Percentiles rank a stretch among this genome's conserved stretches.
Conservation (phyloP, 2,888 invertebrate genomes). For the Rhogogaster chlorosoma region DNA sequence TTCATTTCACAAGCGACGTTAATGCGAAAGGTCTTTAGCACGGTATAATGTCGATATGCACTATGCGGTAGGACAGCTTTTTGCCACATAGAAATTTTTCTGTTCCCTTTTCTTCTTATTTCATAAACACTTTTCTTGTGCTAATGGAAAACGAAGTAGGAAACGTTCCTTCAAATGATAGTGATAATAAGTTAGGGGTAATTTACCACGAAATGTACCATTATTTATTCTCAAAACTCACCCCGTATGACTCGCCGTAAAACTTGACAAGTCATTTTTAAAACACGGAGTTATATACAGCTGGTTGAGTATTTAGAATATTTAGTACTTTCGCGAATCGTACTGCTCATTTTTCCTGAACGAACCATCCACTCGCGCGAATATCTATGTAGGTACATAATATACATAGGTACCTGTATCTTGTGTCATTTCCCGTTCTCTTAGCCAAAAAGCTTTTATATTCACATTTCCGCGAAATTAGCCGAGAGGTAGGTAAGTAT, state of each 20-base stretch:
- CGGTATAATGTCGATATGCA: constrained; percentile 31
- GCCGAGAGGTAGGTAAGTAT: not conserved
- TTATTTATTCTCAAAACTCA: not conserved
- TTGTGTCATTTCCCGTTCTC: constrained; percentile 4
- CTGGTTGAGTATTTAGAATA: not conserved
- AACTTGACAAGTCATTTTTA: not conserved
- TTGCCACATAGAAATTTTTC: not conserved
- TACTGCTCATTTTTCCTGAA: not conserved
- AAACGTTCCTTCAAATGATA: not conserved
- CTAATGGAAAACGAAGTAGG: constrained; percentile 13
- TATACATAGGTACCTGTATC: not conserved
- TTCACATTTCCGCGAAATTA: constrained; percentile 10
- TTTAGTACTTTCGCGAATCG: not conserved
- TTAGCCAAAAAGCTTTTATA: constrained; percentile 29
- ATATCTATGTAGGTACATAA: not conserved
- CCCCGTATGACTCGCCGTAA: not conserved
- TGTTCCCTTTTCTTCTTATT: not conserved
- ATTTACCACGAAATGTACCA: not conserved
- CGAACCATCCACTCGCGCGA: not conserved
- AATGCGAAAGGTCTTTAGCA: constrained; percentile 40
- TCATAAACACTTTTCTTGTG: not conserved
- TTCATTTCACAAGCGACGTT: constrained; percentile 37
- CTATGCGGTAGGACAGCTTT: not conserved
- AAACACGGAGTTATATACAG: not conserved
- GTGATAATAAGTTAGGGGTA: not conserved